Conservation (phyloP, 2,797 vertebrate genomes). For the Sternarchorhynchus goeldii region DNA sequence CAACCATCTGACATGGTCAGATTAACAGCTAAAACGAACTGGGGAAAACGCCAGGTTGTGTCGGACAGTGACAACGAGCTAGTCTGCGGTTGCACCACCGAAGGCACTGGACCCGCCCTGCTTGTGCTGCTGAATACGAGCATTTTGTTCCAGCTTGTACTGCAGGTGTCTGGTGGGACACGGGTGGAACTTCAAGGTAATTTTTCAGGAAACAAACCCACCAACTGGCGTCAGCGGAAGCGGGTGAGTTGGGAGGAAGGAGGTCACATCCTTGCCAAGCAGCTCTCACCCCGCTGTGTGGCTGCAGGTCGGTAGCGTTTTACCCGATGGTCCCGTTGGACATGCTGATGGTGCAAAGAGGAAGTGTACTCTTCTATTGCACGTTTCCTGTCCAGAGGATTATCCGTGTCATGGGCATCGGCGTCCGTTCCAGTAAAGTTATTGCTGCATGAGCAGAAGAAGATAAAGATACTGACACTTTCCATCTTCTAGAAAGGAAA, state of each 20-base stretch:
- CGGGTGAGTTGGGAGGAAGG: background rate
- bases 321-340: conserved; percentile 5
- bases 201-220: conserved; percentile 19
- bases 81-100: background rate
- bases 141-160: background rate
- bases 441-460: background rate
- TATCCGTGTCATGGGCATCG: conserved; percentile 20
- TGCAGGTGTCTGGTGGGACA: background rate
- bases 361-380: conserved; percentile 33
- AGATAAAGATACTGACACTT: background rate
- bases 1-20: background rate
- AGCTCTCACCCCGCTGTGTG: background rate
- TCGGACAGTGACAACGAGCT: background rate
- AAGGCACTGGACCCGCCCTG: background rate
- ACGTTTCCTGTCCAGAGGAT: conserved; percentile 28
- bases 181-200: background rate
- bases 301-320: conserved; percentile 4
- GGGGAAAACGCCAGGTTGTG: too few relatives aligned
- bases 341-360: conserved; percentile 47
- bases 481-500: background rate
- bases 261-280: conserved; percentile 21
- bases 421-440: conserved; percentile 1
- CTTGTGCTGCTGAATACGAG: background rate
- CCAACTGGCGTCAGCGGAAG: conserved; percentile 13
- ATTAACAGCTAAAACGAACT: background rate